These are phyloP conservation scores for Callaeas wilsoni DNA, from an alignment of 2,113 vertebrate species.

Conservation along the genomic window DNA sequence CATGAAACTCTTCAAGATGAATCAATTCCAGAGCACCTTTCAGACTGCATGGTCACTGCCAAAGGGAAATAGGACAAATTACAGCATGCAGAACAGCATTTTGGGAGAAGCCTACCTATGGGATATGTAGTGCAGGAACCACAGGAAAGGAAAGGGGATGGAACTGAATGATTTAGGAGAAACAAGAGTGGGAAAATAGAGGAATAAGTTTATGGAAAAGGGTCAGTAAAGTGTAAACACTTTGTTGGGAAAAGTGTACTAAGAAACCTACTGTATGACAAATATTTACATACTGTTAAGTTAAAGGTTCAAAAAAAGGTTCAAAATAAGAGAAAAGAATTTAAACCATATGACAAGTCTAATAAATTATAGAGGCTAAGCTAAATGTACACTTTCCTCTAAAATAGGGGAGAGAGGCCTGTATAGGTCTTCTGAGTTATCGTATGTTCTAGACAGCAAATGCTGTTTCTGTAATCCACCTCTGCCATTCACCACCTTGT, in stretches of 20 bases:
- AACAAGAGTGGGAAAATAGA: not conserved
- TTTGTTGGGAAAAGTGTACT: not conserved
- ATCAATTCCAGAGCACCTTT: not conserved
- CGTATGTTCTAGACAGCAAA: not conserved
- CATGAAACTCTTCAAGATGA: not conserved
- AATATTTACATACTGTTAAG: not conserved
- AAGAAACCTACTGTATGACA: not conserved
- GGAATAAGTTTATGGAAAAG: not conserved
- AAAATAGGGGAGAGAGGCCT: not conserved
- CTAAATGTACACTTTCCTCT: not conserved
- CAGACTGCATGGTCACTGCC: not conserved
- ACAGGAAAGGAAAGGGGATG: not conserved
- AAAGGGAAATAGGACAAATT: not conserved
- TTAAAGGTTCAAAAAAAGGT: not conserved
- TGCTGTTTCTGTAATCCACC: not conserved
- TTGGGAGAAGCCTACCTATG: not conserved
- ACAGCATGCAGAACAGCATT: not conserved
- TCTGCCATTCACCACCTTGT: not conserved
- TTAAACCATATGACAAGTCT: not conserved
- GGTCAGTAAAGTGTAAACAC: not conserved
- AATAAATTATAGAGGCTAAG: not conserved
- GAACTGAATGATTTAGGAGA: not conserved
- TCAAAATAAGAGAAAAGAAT: not conserved
- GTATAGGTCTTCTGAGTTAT: not conserved
- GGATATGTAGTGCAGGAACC: not conserved